Base-by-base conservation (phyloP, 2,888 invertebrate genomes). In the Drosophila cyrtoloma region DNA sequence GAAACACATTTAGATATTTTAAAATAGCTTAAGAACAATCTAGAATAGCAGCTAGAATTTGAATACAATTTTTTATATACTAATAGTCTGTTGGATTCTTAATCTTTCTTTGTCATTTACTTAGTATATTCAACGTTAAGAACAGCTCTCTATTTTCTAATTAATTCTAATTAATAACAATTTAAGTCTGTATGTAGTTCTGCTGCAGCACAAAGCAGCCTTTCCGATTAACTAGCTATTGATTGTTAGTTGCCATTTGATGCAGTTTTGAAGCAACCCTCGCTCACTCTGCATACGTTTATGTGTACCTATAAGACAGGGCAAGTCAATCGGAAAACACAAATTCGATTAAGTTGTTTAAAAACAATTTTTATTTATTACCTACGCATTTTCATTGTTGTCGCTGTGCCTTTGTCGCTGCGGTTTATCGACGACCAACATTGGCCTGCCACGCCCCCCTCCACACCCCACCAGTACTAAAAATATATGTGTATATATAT, bases 301-400 rank as follows among this genome's bases (percentile, higher is more conserved):
- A 3, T 22, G 12, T 26, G 16, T 35, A 61, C 47, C 39, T 51
- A 75, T n/a, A 47, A 63, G 58, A 75, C 47, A 30, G 32, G 28
- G 47, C 64, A 69, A 86, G 84, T 86, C 81, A 80, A 86, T 89
- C 86, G 76, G 72, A 89, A 82, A 88, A 88, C 86, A 88, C 86
- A 85, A 86, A 89, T 86, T 86, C 85, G 89, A 86, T 86, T 84
- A 89, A 89, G 86, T 89, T 86, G 86, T 89, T 86, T 86, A 89
- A 86, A 86, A 89, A 86, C 89, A 89, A 86, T 89, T 89, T 88
- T 81, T 83, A 78, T 85, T 85, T 85, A 85, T 88, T 86, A 77
- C 86, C 86, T 66, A 75, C 68, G 64, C 71, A 69, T 77, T 84
- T 82, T 70, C 78, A 78, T 82, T 71, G 75, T 64, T 72, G 81